These are phyloP conservation scores for Sabatieria punctata DNA, from an alignment of 2,888 invertebrate genomes.

Conservation along the genomic window DNA sequence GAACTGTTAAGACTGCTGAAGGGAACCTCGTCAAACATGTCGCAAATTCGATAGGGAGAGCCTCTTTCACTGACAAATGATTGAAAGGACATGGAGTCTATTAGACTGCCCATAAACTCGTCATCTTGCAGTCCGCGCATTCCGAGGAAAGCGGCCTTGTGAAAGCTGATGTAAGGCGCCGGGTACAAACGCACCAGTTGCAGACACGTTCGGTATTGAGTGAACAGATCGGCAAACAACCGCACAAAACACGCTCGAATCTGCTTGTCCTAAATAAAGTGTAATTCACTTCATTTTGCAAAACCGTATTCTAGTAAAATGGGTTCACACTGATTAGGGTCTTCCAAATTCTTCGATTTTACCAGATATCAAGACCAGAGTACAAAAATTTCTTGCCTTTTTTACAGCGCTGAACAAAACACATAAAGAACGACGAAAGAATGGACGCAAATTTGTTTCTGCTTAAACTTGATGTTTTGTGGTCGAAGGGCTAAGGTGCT, in stretches of 20 bases:
- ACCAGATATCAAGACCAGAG: too few relatives aligned
- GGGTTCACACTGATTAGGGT: too few relatives aligned
- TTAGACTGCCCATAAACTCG: constrained; percentile 67
- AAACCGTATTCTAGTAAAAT: too few relatives aligned
- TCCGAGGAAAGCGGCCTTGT: constrained; percentile 46
- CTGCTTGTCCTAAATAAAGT: constrained; percentile 56
- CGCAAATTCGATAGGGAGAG: constrained; percentile 82
- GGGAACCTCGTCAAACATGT: constrained; percentile 81
- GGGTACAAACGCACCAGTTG: constrained; percentile 87
- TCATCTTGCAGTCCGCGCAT: constrained; percentile 51
- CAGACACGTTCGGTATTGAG: constrained; percentile 66
- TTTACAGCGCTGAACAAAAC: too few relatives aligned
- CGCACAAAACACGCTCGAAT: constrained; percentile 87
- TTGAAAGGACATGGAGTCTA: constrained; percentile 95
- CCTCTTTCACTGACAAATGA: constrained; percentile 78
- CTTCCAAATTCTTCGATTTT: too few relatives aligned
- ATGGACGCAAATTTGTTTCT: neutral
- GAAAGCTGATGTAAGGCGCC: constrained; percentile 84
- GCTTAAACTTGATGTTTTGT: too few relatives aligned
- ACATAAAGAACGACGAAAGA: neutral
- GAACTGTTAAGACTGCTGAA: neutral
- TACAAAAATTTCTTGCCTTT: too few relatives aligned
- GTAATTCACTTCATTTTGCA: too few relatives aligned
- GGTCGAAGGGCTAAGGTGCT: too few relatives aligned
- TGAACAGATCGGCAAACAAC: constrained; percentile 72